phyloP scores from a whole-genome alignment of 2,888 invertebrate species.

The Thyatira batis region DNA sequence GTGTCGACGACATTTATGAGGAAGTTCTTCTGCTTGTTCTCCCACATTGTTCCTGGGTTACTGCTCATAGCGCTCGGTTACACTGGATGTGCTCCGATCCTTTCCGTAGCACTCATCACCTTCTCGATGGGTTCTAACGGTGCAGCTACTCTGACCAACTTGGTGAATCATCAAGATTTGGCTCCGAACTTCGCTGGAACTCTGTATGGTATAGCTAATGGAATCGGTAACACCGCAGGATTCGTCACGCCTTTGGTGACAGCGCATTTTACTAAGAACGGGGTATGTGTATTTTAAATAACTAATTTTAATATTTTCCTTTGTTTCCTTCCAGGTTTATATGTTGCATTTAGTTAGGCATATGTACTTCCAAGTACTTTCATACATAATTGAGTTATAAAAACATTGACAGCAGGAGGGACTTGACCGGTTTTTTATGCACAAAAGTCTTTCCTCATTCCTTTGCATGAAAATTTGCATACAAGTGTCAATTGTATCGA shows the following conservation, averaged over 20 bases:
- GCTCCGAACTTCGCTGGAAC: conserved; percentile 90
- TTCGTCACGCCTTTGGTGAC: conserved; percentile 88
- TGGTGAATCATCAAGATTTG: conserved; percentile 87
- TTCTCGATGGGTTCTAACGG: conserved; percentile 86
- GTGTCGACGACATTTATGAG: conserved; percentile 81
- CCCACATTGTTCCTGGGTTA: conserved; percentile 79
- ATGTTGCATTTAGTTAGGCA: no score
- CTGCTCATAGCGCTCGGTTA: conserved; percentile 81
- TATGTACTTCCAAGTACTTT: neutral
- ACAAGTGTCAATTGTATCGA: conserved; percentile 3
- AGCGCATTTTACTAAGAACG: conserved; percentile 83
- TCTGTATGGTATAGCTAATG: conserved; percentile 89
- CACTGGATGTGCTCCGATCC: conserved; percentile 84
- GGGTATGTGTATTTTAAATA: conserved; percentile 59
- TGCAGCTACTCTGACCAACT: conserved; percentile 83
- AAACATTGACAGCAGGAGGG: neutral
- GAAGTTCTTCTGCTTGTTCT: conserved; percentile 86
- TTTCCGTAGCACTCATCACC: conserved; percentile 85
- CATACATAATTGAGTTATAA: neutral
- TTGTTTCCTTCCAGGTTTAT: no score
- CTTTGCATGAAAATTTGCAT: neutral
- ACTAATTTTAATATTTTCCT: no score
- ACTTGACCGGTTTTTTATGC: neutral
- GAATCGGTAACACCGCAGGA: conserved; percentile 87
- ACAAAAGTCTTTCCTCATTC: neutral